phyloP scores from a whole-genome alignment of 2,797 vertebrate genomes.

The Furcifer pardalis region DNA sequence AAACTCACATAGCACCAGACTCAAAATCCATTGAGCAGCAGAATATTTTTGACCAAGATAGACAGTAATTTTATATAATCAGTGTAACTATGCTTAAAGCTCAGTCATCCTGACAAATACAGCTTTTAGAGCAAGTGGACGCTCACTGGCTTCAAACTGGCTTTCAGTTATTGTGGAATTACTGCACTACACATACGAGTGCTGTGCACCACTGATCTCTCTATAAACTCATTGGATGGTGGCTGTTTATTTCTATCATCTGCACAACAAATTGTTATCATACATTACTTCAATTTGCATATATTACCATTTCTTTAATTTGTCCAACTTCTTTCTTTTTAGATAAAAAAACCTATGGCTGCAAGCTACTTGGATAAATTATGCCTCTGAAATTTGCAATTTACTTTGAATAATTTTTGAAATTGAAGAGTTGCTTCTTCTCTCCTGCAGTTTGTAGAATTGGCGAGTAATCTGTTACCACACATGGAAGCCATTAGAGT shows the following conservation, averaged over 20 bases:
- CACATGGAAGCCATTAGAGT: too few species aligned
- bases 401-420: too few species aligned
- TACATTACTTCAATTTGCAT: conserved; percentile 14
- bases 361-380: too few species aligned
- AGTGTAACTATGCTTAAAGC: conserved; percentile 57
- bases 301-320: conserved; percentile 28
- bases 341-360: neutral
- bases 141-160: conserved; percentile 33
- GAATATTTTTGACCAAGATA: conserved; percentile 40
- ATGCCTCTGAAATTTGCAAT: too few species aligned
- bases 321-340: neutral
- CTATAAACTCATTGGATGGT: conserved; percentile 11
- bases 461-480: too few species aligned
- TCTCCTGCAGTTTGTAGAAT: too few species aligned
- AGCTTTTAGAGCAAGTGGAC: conserved; percentile 47
- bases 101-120: conserved; percentile 53
- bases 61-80: conserved; percentile 55
- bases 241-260: neutral
- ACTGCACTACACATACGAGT: conserved; percentile 30
- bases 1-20: conserved; percentile 32
- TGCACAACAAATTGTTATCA: neutral
- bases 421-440: too few species aligned
- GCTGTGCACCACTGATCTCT: neutral
- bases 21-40: conserved; percentile 58
- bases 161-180: conserved; percentile 24